Evolutionary conservation across 2,113 vertebrate genomes (phyloP), one percentile per base, ranked within the genome.

Genomic region (Cisticola juncidis): DNA sequence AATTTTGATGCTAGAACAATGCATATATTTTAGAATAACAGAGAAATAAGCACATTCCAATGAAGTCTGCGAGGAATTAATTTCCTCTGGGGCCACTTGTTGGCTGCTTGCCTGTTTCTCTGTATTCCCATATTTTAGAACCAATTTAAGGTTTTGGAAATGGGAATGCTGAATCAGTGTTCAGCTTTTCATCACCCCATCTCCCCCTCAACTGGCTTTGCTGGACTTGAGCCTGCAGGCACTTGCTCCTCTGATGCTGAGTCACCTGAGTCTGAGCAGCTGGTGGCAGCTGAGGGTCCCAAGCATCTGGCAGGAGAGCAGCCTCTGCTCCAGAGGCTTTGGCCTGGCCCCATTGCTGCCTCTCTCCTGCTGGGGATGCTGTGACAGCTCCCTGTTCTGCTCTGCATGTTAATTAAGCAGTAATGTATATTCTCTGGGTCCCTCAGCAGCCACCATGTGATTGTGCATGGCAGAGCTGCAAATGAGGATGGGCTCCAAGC

Each of bases 341-440:
- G 60, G 50, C 16, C 0, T 31, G 23, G 40, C 53, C 74, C 79
- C 25, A 12, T 12, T 14, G 57, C 54, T n/a, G 53, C 23, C 86
- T 94, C 21, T 8, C 88, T 78, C 71, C 48, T 7, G 2, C 42
- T 31, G 56, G 48, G 86, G 68, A 29, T 5, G 1, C 47, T 48
- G 2, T 1, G 21, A 78, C 44, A 83, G 88, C 81, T 94, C 66
- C 51, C 56, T 84, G 36, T 11, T 28, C 85, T 94, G 77, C 66
- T 90, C 81, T 64, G 84, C 89, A 62, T 48, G 84, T 91, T 96
- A 91, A 97, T 97, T 84, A 51, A 88, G 78, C 79, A 54, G 73
- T 40, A n/a, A 26, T 12, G 7, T 70, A 29, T 90, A 65, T 65
- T 77, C 88, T 79, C 64, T 1, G 56, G 86, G 72, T 74, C 88